Conservation (phyloP, 2,797 vertebrate species). For the Delichon dasypus region DNA sequence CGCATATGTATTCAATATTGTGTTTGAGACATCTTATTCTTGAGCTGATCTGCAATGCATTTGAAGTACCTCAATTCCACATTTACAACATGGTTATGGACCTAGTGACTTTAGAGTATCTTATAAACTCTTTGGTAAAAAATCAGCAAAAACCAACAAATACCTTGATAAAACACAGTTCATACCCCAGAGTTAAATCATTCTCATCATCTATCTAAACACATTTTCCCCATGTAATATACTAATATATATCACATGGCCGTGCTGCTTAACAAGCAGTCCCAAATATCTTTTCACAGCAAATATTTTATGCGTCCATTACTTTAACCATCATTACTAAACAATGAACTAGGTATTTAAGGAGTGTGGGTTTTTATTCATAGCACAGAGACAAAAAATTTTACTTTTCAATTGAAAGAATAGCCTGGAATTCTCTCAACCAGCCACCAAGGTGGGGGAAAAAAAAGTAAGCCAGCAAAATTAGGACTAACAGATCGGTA, state of each 20-base stretch:
- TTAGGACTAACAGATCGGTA: not conserved
- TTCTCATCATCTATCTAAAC: not conserved
- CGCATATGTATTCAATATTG: not conserved
- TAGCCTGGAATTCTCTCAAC: not conserved
- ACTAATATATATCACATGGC: no score
- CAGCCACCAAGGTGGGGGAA: fast-evolving
- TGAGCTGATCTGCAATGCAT: not conserved
- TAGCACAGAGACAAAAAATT: not conserved
- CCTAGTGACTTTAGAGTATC: not conserved
- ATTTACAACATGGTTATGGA: not conserved
- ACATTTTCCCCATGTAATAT: not conserved
- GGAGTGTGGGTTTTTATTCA: not conserved
- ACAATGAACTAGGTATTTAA: not conserved
- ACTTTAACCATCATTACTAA: not conserved
- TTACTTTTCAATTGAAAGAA: not conserved
- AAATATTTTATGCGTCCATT: not conserved
- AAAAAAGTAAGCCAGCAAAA: not conserved
- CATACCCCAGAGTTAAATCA: not conserved
- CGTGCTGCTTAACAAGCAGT: not conserved
- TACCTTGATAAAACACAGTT: not conserved
- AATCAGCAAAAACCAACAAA: not conserved
- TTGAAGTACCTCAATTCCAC: not conserved
- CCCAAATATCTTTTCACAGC: not conserved
- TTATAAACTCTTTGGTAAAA: not conserved
- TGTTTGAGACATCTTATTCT: not conserved